Base-by-base conservation (phyloP, 2,797 vertebrate genomes). In the Thripadectes ignobilis region DNA sequence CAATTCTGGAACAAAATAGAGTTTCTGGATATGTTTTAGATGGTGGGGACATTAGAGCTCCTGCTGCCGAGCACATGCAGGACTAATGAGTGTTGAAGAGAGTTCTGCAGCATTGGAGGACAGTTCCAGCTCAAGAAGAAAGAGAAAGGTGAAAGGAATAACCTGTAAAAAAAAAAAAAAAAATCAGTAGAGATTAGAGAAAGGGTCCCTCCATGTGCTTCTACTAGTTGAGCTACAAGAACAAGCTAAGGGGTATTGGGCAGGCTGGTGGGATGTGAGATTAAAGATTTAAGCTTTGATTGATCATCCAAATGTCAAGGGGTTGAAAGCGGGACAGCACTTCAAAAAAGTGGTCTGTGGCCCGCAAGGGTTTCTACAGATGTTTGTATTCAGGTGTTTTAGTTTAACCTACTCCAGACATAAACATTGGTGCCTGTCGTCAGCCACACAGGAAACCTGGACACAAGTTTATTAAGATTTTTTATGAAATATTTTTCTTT, bases 171-270 rank as follows among this genome's bases (percentile, higher is more conserved):
- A 45, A 61, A 43, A 45, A 45, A 61, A 27, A 58, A 12, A 38
- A 10, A 32, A 6, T 0, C 4, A 55, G 2, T 5, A 36, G 7
- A 4, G 10, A 4, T 52, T 22, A 22, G 14, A 24, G 32, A 18
- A 54, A 58, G 7, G 21, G 10, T 17, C 43, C 12, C 6, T 2
- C 3, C 2, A 2, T 0, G 0, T 21, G 4, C 2, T 30, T 65
- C 16, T 36, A 1, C 4, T 5, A 29, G 22, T 1, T n/a, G 21
- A 49, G 76, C 12, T 22, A 5, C 6, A 30, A 46, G 38, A 61
- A 10, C 7, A 9, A 41, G 18, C 3, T 24, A 26, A 21, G 2
- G 8, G 23, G 4, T 36, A 22, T 6, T 30, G 72, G 48, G 48
- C 12, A 21, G 29, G 48, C 12, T 84, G 7, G 15, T 23, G 38